Percentiles rank a stretch among this genome's conserved stretches.
These are phyloP conservation scores for Potamarius usumacintae DNA, from an alignment of 2,113 vertebrate genomes.

Conservation along the genomic window DNA sequence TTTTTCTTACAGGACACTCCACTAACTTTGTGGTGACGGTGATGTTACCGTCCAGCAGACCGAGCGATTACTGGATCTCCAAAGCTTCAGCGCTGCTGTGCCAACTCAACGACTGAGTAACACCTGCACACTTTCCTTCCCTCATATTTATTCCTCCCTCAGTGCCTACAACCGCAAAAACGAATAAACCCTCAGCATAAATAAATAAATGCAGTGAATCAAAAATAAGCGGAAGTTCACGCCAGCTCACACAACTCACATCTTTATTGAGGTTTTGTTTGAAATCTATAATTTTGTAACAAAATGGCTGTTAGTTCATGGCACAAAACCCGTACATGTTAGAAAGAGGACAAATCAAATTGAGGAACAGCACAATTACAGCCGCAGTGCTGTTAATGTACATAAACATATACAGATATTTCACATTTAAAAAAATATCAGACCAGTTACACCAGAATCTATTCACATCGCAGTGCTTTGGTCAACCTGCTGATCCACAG, in stretches of 20 bases:
- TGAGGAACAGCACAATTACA: not conserved
- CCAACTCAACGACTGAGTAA: constrained; percentile 71
- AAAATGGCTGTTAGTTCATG: constrained; percentile 35
- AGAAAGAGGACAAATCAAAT: constrained; percentile 1
- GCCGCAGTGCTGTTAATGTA: constrained; percentile 1
- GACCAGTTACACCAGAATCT: not conserved
- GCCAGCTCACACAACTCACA: not conserved
- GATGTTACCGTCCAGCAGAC: constrained; percentile 71
- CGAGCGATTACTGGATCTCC: constrained; percentile 78
- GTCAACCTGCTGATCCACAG: not conserved
- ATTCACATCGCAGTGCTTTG: not conserved
- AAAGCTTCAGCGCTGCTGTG: constrained; percentile 78
- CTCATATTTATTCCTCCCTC: not conserved
- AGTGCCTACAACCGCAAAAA: not conserved
- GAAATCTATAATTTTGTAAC: constrained; percentile 39
- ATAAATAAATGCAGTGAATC: too few relatives aligned
- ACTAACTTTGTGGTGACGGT: constrained; percentile 80
- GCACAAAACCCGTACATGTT: constrained; percentile 34
- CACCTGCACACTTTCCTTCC: not conserved
- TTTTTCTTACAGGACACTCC: constrained; percentile 69
- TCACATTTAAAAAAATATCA: not conserved
- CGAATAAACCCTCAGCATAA: not conserved
- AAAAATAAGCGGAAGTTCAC: not conserved
- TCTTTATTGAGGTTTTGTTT: constrained; percentile 39
- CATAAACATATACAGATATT: not conserved